Evolutionary conservation across 2,797 vertebrate species (phyloP).

Genomic region (Moxostoma hubbsi): DNA sequence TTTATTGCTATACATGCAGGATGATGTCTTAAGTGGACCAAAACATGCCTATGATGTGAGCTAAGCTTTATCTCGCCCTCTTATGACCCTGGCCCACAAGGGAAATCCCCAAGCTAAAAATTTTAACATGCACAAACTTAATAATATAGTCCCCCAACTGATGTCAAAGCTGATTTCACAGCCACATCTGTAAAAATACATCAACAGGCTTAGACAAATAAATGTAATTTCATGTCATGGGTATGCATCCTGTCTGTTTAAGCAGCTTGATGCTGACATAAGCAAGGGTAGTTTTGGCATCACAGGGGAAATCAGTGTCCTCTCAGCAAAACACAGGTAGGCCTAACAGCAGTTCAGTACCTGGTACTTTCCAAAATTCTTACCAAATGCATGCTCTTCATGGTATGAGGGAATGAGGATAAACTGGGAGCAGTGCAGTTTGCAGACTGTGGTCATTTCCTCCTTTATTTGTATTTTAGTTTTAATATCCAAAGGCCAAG

Average conservation of each 20-base stretch:
- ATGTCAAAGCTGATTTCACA: slow-evolving; percentile 30
- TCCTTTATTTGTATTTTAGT: neutral
- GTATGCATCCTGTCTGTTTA: slow-evolving; percentile 9
- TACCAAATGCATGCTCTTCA: neutral
- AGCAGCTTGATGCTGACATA: slow-evolving; percentile 44
- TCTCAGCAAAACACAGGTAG: slow-evolving; percentile 54
- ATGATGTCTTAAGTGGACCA: neutral
- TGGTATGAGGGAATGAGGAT: neutral
- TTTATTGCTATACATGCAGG: slow-evolving; percentile 1
- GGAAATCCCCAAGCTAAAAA: slow-evolving; percentile 41
- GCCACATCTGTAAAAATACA: slow-evolving; percentile 39
- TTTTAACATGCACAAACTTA: slow-evolving; percentile 26
- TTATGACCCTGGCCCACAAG: slow-evolving; percentile 8
- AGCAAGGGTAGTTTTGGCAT: slow-evolving; percentile 7
- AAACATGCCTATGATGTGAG: slow-evolving; percentile 9
- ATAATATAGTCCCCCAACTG: neutral
- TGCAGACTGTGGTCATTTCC: slow-evolving; percentile 6
- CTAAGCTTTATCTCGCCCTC: slow-evolving; percentile 15
- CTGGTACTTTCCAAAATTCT: slow-evolving; percentile 58
- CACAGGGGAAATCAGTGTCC: slow-evolving; percentile 47
- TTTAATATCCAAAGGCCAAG: neutral
- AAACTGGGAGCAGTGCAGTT: neutral
- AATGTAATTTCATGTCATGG: slow-evolving; percentile 36
- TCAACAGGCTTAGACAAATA: neutral
- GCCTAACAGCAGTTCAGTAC: neutral